Evolutionary conservation across 2,888 invertebrate species (phyloP), one percentile per base, ranked within the genome.

Genomic region (Agrochola macilenta): DNA sequence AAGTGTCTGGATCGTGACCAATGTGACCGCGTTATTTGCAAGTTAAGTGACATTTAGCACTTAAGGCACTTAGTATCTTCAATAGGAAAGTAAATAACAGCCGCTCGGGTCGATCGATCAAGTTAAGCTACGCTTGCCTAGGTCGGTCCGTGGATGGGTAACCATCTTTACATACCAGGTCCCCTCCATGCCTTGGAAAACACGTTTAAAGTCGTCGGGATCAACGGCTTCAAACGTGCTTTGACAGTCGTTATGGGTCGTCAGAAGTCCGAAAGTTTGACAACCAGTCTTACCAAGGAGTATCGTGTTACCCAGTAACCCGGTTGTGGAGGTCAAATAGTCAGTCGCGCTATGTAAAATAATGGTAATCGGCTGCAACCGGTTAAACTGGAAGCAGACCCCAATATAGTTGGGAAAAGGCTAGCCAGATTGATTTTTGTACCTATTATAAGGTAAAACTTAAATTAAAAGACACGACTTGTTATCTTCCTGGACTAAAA

Each of bases 11-110:
- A 70, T 82, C 77, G 49, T 78, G 81, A 77, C 77, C 69, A 69
- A 49, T 78, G 61, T 81, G 85, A 84, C 79, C 87, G 60, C 65
- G 60, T 63, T 76, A 35, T 58, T 75, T 68, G 30, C 71, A 71
- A 70, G 52, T 72, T 78, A 57, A 35, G 26, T 71, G 65, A 74
- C 58, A 78, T 80, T 73, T 49, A 52, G 52, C 52, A 52, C 23
- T 52, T 52, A 66, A 23, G 23, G 58, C 73, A 78, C 68, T 64
- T 46, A 26, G 35, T 69, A 75, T 72, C 60, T 79, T 60, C 4
- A n/a, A 26, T 23, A 20, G 30, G 11, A 49, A 52, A 26, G 43
- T 43, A 43, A 69, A 43, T 69, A 60, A 26, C 26, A 69, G 26
- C 23, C 12, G 26, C 1, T 20, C 2, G 43, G 1, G 20, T 43